Evolutionary conservation across 2,888 invertebrate species (phyloP).

Genomic region (Oligia strigilis): DNA sequence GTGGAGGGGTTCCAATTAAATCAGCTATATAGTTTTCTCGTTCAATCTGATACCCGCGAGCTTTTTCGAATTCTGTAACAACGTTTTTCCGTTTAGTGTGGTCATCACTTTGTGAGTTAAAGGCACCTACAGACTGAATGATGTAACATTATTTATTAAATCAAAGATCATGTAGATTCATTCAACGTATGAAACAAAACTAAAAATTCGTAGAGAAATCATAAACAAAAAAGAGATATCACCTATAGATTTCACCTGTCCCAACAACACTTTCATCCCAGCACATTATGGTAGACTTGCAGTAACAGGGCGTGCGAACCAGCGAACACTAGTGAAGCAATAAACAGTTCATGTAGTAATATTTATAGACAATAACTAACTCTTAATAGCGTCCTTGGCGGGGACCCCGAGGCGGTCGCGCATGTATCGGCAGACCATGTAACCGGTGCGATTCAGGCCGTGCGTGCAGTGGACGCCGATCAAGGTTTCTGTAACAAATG

Average conservation of each 20-base stretch:
- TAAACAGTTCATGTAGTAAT: constrained; percentile 60
- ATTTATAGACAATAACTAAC: constrained; percentile 84
- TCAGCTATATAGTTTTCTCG: constrained; percentile 90
- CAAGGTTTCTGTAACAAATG: constrained; percentile 91
- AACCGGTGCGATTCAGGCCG: constrained; percentile 95
- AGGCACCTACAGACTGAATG: background rate
- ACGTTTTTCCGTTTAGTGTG: constrained; percentile 25
- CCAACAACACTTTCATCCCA: constrained; percentile 31
- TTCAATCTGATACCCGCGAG: constrained; percentile 93
- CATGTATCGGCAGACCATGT: constrained; percentile 94
- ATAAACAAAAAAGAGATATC: background rate
- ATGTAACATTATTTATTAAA: background rate
- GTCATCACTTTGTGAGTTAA: background rate
- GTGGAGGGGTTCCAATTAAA: constrained; percentile 74
- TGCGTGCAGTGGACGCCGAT: constrained; percentile 96
- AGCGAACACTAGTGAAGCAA: constrained; percentile 51
- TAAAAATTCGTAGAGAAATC: background rate
- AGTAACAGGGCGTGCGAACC: constrained; percentile 56
- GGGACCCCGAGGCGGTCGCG: constrained; percentile 91
- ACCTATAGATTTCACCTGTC: constrained; percentile 22
- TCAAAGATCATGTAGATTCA: background rate
- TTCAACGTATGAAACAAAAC: background rate
- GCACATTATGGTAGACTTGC: constrained; percentile 25
- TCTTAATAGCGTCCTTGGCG: constrained; percentile 90
- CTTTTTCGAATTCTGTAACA: constrained; percentile 91